Evolutionary conservation across 2,888 invertebrate genomes (phyloP).

Genomic region (Morpho helenor): DNA sequence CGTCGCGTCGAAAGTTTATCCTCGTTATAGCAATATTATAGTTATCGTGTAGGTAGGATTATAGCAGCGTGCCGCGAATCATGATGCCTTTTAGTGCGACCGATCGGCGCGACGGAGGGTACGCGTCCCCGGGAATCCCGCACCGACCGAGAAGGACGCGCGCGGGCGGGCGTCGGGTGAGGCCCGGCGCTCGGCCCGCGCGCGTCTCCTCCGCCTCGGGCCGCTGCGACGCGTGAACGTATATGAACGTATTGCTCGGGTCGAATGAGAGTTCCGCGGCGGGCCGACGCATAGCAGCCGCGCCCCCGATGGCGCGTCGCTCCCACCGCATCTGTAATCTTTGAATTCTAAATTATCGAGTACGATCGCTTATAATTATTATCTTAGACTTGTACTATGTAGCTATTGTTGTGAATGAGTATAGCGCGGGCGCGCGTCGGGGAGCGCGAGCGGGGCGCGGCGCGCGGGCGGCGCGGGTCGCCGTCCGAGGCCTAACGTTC

Average conservation of each 20-base stretch:
- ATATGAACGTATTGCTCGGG: slow-evolving; percentile 25
- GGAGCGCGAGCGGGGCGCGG: slow-evolving; percentile 17
- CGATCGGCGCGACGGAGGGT: slow-evolving; percentile 31
- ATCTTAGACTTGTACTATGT: slow-evolving; percentile 66
- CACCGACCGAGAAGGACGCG: slow-evolving; percentile 15
- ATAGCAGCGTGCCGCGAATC: slow-evolving; percentile 38
- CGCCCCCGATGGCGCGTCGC: slow-evolving; percentile 37
- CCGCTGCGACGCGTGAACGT: slow-evolving; percentile 27
- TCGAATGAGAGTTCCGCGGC: slow-evolving; percentile 29
- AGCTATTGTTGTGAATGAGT: slow-evolving; percentile 63
- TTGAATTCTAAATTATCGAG: slow-evolving; percentile 61
- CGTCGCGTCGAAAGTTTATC: slow-evolving; percentile 37
- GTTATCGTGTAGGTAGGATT: slow-evolving; percentile 44
- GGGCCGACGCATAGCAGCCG: slow-evolving; percentile 28
- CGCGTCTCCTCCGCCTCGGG: slow-evolving; percentile 21
- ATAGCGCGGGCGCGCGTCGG: slow-evolving; percentile 36
- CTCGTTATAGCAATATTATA: slow-evolving; percentile 49
- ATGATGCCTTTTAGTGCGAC: slow-evolving; percentile 33
- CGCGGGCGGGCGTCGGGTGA: slow-evolving; percentile 14
- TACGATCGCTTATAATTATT: slow-evolving; percentile 68
- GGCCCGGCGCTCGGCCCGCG: slow-evolving; percentile 22
- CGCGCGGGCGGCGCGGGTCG: slow-evolving; percentile 26
- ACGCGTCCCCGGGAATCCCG: slow-evolving; percentile 24
- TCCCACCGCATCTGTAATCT: slow-evolving; percentile 49
- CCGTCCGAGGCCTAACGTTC: slow-evolving; percentile 26